Percentiles rank a stretch among this genome's conserved stretches.
Evolutionary conservation across 2,113 vertebrate genomes (phyloP).

Genomic region (Cavia porcellus): DNA sequence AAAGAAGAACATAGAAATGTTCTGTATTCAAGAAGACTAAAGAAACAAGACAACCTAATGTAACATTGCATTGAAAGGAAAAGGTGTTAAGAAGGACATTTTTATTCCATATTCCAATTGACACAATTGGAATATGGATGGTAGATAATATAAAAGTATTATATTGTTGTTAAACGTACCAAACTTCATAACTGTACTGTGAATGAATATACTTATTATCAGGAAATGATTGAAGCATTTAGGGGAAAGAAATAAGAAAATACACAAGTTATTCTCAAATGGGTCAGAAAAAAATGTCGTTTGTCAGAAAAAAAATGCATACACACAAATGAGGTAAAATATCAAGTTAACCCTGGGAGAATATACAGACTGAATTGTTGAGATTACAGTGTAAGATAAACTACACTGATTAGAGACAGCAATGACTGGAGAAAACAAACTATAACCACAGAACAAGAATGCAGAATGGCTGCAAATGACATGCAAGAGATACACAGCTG

Average conservation of each 20-base stretch:
- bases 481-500: not conserved
- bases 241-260: not conserved
- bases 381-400: not conserved
- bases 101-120: not conserved
- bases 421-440: not conserved
- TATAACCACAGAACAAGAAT: not conserved
- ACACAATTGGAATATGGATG: not conserved
- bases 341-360: not conserved
- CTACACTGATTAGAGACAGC: not conserved
- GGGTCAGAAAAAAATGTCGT: not conserved
- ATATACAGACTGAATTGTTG: not conserved
- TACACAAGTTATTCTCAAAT: not conserved
- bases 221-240: not conserved
- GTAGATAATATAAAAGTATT: not conserved
- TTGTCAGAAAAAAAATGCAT: not conserved
- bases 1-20: not conserved
- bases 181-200: not conserved
- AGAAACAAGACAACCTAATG: not conserved
- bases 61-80: not conserved
- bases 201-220: slow-evolving; percentile 19
- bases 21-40: not conserved
- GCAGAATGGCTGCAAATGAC: not conserved
- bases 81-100: not conserved
- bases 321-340: not conserved
- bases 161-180: not conserved